These are phyloP conservation scores for Eunapius fragilis DNA, from an alignment of 37 sponge, comb jelly and placozoan species.

Conservation along the genomic window DNA sequence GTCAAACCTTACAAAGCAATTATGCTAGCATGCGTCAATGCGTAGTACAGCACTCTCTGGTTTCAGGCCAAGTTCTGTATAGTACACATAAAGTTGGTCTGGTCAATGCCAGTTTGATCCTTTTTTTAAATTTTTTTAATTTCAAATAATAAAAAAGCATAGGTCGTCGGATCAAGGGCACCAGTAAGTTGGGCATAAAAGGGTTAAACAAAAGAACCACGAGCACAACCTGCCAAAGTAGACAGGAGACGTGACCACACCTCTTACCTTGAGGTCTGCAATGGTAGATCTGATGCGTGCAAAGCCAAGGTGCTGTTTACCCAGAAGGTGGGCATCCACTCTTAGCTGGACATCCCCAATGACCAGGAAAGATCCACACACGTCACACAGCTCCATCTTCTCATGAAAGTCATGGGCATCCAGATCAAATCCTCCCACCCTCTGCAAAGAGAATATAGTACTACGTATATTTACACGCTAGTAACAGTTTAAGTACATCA, in stretches of 20 bases:
- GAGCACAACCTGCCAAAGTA: neutral
- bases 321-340: slow-evolving; percentile 92
- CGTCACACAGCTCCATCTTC: slow-evolving; percentile 95
- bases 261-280: slow-evolving; percentile 79
- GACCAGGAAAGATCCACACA: slow-evolving; percentile 94
- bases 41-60: neutral
- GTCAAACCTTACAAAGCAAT: neutral
- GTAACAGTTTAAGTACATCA: no score
- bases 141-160: neutral
- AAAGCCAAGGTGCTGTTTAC: slow-evolving; percentile 95
- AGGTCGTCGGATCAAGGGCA: neutral
- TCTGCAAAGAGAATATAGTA: slow-evolving; percentile 9
- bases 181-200: neutral
- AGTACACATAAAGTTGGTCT: neutral
- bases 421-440: slow-evolving; percentile 74
- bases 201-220: neutral
- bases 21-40: neutral
- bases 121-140: no score
- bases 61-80: neutral
- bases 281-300: slow-evolving; percentile 78
- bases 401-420: slow-evolving; percentile 82
- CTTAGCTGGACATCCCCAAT: slow-evolving; percentile 91
- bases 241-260: no score
- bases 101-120: neutral
- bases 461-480: neutral